Percentiles rank a stretch among this genome's conserved stretches.
Conservation (phyloP, 2,797 vertebrate genomes). For the Dendrocincla fuliginosa region DNA sequence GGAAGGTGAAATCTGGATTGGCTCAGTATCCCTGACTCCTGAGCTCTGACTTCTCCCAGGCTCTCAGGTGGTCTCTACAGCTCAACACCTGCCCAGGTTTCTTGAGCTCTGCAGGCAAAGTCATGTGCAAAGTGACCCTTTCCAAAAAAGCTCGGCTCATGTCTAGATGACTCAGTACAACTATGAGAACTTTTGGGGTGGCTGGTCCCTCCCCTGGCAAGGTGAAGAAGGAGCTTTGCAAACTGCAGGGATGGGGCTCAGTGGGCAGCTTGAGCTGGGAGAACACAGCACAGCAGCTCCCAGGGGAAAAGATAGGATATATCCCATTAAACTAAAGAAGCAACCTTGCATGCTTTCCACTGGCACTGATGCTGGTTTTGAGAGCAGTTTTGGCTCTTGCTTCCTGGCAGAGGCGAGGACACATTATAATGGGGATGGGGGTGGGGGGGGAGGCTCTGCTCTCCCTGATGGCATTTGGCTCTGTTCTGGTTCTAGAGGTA, state of each 20-base stretch:
- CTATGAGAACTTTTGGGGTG: not conserved
- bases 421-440: not conserved
- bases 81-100: accelerated
- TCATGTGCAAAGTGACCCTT: not conserved
- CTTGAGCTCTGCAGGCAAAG: not conserved
- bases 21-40: not conserved
- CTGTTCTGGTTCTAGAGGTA: not conserved
- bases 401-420: not conserved
- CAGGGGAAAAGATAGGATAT: not conserved
- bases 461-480: not conserved
- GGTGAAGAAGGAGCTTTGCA: not conserved
- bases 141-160: not conserved
- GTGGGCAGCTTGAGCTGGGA: not conserved
- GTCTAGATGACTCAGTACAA: accelerated
- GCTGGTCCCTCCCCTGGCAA: not conserved
- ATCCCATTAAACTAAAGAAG: not conserved
- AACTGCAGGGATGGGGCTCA: not conserved
- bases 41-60: not conserved
- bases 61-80: not conserved
- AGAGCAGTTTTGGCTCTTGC: not conserved
- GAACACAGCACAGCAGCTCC: not conserved
- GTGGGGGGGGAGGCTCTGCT: not conserved
- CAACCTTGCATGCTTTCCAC: not conserved
- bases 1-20: not conserved
- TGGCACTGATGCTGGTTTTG: not conserved